A percentile compares a stretch with the other conserved stretches of the same genome.
phyloP scores from a whole-genome alignment of 2,888 invertebrate genomes.

The Hydraecia micacea region DNA sequence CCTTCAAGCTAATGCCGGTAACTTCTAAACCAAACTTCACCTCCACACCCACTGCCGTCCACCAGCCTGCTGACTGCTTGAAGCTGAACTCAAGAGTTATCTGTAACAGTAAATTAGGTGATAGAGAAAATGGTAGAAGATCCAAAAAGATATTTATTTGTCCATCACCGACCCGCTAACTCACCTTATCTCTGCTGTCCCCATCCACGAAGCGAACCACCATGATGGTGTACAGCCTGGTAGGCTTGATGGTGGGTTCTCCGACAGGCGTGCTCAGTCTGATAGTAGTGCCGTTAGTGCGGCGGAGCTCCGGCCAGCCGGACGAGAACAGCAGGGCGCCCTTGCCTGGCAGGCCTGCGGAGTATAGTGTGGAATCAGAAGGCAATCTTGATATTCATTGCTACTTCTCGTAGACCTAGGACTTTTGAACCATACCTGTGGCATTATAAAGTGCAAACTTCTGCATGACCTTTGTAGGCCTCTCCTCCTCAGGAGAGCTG shows the following conservation, averaged over 20 bases:
- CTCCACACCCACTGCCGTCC: constrained; percentile 90
- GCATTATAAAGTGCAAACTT: constrained; percentile 89
- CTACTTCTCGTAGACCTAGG: neutral
- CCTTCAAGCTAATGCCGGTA: constrained; percentile 80
- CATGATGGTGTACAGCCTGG: constrained; percentile 84
- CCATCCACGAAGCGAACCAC: constrained; percentile 85
- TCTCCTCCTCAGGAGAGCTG: constrained; percentile 75
- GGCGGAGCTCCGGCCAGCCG: constrained; percentile 87
- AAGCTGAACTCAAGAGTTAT: constrained; percentile 90
- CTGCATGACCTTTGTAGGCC: constrained; percentile 76
- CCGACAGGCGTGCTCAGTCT: constrained; percentile 82
- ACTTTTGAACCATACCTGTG: constrained; percentile 76
- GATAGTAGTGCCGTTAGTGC: constrained; percentile 77
- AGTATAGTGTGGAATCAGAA: neutral
- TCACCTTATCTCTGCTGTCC: constrained; percentile 82
- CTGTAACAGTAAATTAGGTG: constrained; percentile 68
- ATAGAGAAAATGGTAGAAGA: neutral
- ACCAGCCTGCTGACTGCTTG: constrained; percentile 87
- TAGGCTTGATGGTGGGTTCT: constrained; percentile 84
- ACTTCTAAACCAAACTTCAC: constrained; percentile 86
- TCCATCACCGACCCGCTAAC: neutral
- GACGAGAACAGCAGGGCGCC: constrained; percentile 89
- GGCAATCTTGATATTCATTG: neutral
- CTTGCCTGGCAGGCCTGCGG: constrained; percentile 82
- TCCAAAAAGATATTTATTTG: neutral